Percentiles rank a stretch among this genome's conserved stretches.
These are phyloP conservation scores for Tympanoctomys barrerae DNA, from an alignment of 2,797 vertebrate genomes.

Conservation along the genomic window DNA sequence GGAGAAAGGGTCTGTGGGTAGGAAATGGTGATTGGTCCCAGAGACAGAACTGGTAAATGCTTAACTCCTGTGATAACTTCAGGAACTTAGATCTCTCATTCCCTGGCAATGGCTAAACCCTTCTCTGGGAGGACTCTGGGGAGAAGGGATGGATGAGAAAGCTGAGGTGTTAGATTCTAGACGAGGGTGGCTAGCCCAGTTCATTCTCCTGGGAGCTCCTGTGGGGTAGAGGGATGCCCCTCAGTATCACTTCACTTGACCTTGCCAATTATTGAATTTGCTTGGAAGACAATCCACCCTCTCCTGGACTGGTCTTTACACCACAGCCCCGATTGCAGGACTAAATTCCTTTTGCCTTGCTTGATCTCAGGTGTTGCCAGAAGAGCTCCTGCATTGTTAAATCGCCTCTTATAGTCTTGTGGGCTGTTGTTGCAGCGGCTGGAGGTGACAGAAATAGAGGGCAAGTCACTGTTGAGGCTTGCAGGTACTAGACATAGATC, in stretches of 20 bases:
- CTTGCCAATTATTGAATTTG: neutral
- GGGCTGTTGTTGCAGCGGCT: neutral
- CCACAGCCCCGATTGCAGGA: neutral
- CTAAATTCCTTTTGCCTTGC: neutral
- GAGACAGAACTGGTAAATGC: neutral
- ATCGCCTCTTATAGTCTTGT: neutral
- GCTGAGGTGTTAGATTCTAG: neutral
- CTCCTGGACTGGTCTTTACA: constrained; percentile 51
- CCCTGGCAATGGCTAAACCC: neutral
- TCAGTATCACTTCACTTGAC: accelerated
- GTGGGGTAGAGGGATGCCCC: neutral
- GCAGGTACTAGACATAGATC: neutral
- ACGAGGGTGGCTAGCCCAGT: neutral
- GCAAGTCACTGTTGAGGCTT: neutral
- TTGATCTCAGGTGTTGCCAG: neutral
- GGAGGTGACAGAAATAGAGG: neutral
- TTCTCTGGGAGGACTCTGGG: neutral
- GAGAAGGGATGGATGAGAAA: neutral
- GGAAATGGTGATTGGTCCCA: neutral
- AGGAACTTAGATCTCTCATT: neutral
- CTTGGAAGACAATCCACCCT: constrained; percentile 65
- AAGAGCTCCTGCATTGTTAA: neutral
- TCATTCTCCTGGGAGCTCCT: neutral
- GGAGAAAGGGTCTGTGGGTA: neutral
- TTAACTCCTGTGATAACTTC: neutral